Evolutionary conservation across 1,140 invertebrate species (phyloP), one percentile per base, ranked within the genome.

Genomic region (Trichonephila clavipes): DNA sequence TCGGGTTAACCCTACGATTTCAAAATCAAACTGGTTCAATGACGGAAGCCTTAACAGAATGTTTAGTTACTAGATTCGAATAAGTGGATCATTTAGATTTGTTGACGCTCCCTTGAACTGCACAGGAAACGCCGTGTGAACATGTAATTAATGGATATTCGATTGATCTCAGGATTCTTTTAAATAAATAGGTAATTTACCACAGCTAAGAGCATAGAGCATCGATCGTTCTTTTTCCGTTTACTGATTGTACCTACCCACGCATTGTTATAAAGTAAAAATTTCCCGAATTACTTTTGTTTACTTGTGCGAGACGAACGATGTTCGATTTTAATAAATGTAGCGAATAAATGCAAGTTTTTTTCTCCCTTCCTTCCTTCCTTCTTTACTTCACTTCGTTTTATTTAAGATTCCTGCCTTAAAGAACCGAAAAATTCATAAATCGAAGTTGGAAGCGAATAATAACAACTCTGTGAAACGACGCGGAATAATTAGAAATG

Each of bases 111-210:
- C 90, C 90, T 51, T n/a, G 21, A 19, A 66, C 64, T 7, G 44
- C 34, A 28, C 61, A 92, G 61, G 72, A 34, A 92, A 44, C 61
- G 28, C 62, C 82, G 82, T 61, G 91, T 61, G 83, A 92, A 92
- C 62, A 14, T 51, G 83, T 92, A 92, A 92, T 92, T 92, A 92
- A 92, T 92, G 91, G 91, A 86, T 87, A 87, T 92, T 92, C 91
- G 91, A 92, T 92, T 92, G 91, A 92, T 92, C 88, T 61, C 40
- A 28, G 18, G 21, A 58, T 92, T 92, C 91, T 92, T 92, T 92
- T 86, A 87, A 92, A 92, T 92, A 92, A 92, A 92, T 92, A 86
- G 91, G 91, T 87, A 92, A 92, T 92, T 92, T 92, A 87, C 91
- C 91, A 77, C 91, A 92, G 28, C 61, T 92, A 83, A 83, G 82